Percentiles rank a stretch among this genome's conserved stretches.
Conservation (phyloP, 1,140 invertebrate species). For the Watersipora subatra region DNA sequence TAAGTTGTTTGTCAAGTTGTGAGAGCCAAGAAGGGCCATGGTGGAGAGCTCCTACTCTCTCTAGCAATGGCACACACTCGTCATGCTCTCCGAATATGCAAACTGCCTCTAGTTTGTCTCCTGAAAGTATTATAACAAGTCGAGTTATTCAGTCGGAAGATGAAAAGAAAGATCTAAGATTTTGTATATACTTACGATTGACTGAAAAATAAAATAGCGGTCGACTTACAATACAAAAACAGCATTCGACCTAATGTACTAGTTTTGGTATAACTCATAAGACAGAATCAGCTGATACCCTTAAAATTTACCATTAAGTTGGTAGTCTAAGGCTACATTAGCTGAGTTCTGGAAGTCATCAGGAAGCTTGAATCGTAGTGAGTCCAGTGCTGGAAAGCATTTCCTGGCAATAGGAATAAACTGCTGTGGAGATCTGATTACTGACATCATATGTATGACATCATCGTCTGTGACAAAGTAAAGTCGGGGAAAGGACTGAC, state of each 20-base stretch:
- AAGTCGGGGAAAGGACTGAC: constrained; percentile 30
- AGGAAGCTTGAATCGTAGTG: constrained; percentile 27
- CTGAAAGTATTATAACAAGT: not conserved
- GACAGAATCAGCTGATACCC: not conserved
- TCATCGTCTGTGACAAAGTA: constrained; percentile 34
- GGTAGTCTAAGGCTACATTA: constrained; percentile 26
- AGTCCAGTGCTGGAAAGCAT: constrained; percentile 33
- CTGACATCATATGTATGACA: constrained; percentile 25
- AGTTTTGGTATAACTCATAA: too few relatives aligned
- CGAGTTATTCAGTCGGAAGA: too few relatives aligned
- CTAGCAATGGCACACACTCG: not conserved
- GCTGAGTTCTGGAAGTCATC: constrained; percentile 17
- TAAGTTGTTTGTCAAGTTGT: not conserved
- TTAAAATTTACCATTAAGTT: constrained; percentile 26
- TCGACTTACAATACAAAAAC: too few relatives aligned
- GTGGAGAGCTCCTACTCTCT: not conserved
- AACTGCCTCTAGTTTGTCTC: not conserved
- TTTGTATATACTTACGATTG: too few relatives aligned
- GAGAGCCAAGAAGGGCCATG: not conserved
- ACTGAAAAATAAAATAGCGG: too few relatives aligned
- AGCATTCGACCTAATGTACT: too few relatives aligned
- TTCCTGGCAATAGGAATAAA: constrained; percentile 27
- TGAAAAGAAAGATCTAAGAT: too few relatives aligned
- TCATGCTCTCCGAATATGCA: not conserved
- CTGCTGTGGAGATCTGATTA: constrained; percentile 32